A percentile compares a stretch with the other conserved stretches of the same genome.
Conservation (phyloP, 2,888 invertebrate species). For the Terebella lapidaria region DNA sequence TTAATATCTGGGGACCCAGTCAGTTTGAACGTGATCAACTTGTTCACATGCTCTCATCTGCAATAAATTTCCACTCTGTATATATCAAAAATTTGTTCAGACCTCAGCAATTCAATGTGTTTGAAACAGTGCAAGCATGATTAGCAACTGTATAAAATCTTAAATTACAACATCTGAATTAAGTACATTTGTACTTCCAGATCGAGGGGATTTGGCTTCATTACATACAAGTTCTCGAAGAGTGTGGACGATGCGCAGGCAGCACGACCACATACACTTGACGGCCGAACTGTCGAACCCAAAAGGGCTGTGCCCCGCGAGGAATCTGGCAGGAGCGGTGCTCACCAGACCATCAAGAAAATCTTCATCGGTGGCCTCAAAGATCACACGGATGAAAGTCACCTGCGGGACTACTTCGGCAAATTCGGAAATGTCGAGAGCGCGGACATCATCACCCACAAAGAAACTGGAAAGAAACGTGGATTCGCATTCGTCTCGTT, state of each 20-base stretch:
- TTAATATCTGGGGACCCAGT: too few species aligned
- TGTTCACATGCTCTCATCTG: not conserved
- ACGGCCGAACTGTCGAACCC: conserved; percentile 91
- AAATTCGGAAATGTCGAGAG: conserved; percentile 75
- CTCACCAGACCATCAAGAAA: conserved; percentile 83
- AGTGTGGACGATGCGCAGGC: conserved; percentile 95
- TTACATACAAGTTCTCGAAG: conserved; percentile 85
- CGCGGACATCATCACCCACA: conserved; percentile 83
- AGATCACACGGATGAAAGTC: conserved; percentile 86
- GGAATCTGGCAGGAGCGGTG: conserved; percentile 77
- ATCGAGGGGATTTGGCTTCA: conserved; percentile 95
- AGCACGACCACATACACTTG: conserved; percentile 78
- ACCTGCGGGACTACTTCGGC: conserved; percentile 59
- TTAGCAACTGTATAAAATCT: too few species aligned
- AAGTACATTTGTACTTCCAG: too few species aligned
- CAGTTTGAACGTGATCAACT: too few species aligned
- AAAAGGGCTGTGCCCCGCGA: conserved; percentile 90
- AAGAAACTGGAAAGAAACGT: conserved; percentile 86
- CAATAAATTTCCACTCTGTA: not conserved
- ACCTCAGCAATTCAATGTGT: not conserved
- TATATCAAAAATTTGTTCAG: not conserved
- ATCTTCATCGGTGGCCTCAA: conserved; percentile 90
- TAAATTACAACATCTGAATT: too few species aligned
- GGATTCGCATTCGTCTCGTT: conserved; percentile 96
- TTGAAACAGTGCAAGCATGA: too few species aligned